A percentile compares a stretch with the other conserved stretches of the same genome.
Evolutionary conservation across 23 tunicate genomes (phyloP).

Genomic region (Botrylloides violaceus): DNA sequence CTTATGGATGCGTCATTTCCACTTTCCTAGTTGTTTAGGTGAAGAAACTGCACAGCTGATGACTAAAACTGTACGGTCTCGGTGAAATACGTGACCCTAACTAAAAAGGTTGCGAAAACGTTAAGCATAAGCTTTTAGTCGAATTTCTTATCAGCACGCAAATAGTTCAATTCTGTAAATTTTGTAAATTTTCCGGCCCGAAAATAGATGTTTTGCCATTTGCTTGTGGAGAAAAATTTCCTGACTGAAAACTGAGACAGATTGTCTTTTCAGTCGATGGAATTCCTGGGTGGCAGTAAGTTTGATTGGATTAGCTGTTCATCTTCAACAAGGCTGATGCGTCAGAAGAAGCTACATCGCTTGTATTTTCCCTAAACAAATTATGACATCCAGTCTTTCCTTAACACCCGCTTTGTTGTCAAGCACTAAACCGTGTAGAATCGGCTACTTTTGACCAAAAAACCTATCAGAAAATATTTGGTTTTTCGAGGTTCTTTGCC

Average conservation of each 20-base stretch:
- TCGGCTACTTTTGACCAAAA: neutral
- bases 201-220: neutral
- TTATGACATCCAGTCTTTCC: neutral
- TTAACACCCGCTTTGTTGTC: neutral
- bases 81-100: neutral
- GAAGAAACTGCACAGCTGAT: neutral
- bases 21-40: neutral
- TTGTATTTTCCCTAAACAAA: neutral
- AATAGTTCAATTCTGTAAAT: neutral
- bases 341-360: constrained; percentile 2
- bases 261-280: neutral
- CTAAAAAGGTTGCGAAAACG: constrained; percentile 1
- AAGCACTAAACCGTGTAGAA: neutral
- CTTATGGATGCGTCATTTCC: too few species aligned
- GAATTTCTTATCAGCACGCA: neutral
- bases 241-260: neutral
- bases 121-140: neutral
- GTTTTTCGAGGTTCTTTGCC: neutral
- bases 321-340: neutral
- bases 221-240: neutral
- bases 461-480: neutral
- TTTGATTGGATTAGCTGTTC: constrained; percentile 11
- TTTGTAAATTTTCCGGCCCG: too few species aligned
- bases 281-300: constrained; percentile 14
- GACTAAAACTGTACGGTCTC: constrained; percentile 1